Conservation (phyloP, 2,888 invertebrate species). For the Hirudinaria manillensis region DNA sequence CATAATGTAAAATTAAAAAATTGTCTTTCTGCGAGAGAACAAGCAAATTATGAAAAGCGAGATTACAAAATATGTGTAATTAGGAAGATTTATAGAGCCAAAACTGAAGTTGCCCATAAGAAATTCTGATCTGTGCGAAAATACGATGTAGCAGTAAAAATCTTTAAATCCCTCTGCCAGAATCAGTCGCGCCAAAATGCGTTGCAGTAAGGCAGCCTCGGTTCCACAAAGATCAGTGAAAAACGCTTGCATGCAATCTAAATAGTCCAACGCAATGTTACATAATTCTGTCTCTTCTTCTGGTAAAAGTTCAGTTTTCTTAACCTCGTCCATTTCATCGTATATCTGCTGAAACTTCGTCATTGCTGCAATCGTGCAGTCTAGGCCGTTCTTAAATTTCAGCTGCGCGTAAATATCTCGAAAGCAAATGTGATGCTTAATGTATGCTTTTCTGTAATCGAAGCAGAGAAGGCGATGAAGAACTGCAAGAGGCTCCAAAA, state of each 20-base stretch:
- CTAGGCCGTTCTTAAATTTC: neutral
- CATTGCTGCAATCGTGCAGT: neutral
- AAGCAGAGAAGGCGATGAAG: slow-evolving; percentile 16
- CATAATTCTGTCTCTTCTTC: slow-evolving; percentile 17
- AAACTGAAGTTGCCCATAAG: neutral
- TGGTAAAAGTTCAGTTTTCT: neutral
- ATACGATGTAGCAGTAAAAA: slow-evolving; percentile 19
- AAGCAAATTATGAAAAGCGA: no score
- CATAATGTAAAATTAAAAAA: no score
- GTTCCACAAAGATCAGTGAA: neutral
- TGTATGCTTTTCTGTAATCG: slow-evolving; percentile 6
- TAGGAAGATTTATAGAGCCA: no score
- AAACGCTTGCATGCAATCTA: slow-evolving; percentile 22
- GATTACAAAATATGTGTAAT: no score
- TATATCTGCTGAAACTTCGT: neutral
- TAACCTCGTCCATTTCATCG: neutral
- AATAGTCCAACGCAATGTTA: slow-evolving; percentile 9
- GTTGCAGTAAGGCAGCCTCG: slow-evolving; percentile 26
- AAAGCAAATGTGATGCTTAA: neutral
- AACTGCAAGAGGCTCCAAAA: slow-evolving; percentile 16
- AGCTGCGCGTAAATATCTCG: neutral
- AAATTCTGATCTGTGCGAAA: slow-evolving; percentile 23
- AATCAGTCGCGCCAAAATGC: slow-evolving; percentile 16
- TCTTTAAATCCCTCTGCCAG: slow-evolving; percentile 7
- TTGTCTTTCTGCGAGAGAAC: no score